Percentiles rank a stretch among this genome's conserved stretches.
Conservation (phyloP, 2,888 invertebrate species). For the Chirona hameri region DNA sequence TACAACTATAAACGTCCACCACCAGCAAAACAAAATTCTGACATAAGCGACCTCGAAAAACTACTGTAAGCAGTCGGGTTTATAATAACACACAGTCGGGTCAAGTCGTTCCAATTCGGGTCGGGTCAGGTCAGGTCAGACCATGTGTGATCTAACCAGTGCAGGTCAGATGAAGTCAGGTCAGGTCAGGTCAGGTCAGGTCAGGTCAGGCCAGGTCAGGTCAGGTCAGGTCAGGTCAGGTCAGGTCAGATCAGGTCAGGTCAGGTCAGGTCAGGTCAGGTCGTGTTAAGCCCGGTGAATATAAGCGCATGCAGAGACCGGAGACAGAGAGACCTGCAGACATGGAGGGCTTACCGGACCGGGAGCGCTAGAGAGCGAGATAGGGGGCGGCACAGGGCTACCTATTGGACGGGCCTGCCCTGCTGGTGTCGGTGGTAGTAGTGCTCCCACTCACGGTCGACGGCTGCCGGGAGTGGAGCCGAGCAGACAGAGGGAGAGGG, state of each 20-base stretch:
- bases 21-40: too few species aligned
- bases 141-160: too few species aligned
- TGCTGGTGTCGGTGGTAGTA: background rate
- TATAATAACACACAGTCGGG: too few species aligned
- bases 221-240: background rate
- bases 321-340: background rate
- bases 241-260: background rate
- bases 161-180: too few species aligned
- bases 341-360: background rate
- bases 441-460: background rate
- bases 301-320: background rate
- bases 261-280: constrained; percentile 5
- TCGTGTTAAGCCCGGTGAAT: background rate
- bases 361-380: background rate
- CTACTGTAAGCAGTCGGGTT: too few species aligned
- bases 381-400: background rate
- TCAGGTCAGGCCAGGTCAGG: background rate
- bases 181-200: background rate
- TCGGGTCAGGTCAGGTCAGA: background rate
- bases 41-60: too few species aligned
- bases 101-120: background rate
- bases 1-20: too few species aligned
- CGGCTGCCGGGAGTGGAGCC: background rate
- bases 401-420: background rate
- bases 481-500: background rate